A percentile compares a stretch with the other conserved stretches of the same genome.
phyloP scores from a whole-genome alignment of 2,888 invertebrate species.

The Chalcosyrphus nemorum region DNA sequence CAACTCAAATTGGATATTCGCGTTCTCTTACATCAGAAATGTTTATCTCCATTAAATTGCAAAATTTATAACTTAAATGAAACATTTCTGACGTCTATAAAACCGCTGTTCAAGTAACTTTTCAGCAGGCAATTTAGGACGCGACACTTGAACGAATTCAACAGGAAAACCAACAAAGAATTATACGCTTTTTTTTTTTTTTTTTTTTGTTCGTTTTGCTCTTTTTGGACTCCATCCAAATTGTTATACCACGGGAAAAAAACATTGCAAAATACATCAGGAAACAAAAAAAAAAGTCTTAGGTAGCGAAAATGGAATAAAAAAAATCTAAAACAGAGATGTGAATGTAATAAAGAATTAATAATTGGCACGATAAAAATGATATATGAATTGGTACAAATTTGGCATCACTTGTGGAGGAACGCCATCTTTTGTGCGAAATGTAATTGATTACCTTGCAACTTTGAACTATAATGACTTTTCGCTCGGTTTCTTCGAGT shows the following conservation, averaged over 20 bases:
- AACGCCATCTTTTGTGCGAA: no score
- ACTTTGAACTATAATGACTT: no score
- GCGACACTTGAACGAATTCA: slow-evolving; percentile 40
- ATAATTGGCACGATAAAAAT: background rate
- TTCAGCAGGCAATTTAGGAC: slow-evolving; percentile 51
- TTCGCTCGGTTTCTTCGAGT: no score
- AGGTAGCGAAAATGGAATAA: background rate
- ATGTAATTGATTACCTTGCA: no score
- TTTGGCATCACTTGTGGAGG: background rate
- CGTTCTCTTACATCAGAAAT: slow-evolving; percentile 40
- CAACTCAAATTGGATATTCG: background rate
- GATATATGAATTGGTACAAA: background rate
- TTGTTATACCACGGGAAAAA: background rate
- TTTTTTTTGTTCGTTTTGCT: no score
- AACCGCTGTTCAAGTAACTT: slow-evolving; percentile 23
- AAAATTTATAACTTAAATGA: slow-evolving; percentile 27
- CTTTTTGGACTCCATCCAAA: slow-evolving; percentile 34
- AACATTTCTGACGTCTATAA: slow-evolving; percentile 18
- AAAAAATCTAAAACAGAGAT: background rate
- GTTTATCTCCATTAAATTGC: slow-evolving; percentile 18
- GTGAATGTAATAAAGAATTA: background rate
- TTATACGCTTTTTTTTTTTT: background rate
- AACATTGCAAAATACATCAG: slow-evolving; percentile 17
- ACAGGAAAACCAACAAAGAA: slow-evolving; percentile 17
- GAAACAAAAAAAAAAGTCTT: background rate